phyloP scores from a whole-genome alignment of 2,113 vertebrate genomes.

The Ibidorhyncha struthersii region DNA sequence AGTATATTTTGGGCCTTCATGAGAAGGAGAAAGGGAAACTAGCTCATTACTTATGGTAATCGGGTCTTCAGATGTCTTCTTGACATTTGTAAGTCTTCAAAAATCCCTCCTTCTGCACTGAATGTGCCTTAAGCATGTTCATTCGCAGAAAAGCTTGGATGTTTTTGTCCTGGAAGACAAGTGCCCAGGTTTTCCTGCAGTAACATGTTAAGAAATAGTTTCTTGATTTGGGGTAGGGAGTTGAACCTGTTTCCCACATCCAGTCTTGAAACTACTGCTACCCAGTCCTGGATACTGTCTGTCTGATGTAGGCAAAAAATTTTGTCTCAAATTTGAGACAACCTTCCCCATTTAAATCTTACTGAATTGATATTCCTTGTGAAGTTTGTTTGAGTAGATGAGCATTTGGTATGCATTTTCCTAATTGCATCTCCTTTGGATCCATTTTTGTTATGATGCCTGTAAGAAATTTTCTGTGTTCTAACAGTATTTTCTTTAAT shows the following conservation, averaged over 20 bases:
- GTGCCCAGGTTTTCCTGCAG: rapidly evolving
- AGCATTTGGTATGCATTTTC: background rate
- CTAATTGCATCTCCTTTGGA: background rate
- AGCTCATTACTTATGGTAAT: background rate
- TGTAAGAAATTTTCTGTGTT: background rate
- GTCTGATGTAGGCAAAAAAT: background rate
- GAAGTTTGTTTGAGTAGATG: background rate
- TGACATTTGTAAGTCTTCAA: background rate
- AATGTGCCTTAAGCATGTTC: background rate
- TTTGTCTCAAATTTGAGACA: background rate
- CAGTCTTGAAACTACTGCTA: background rate
- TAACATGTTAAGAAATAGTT: background rate
- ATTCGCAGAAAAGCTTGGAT: background rate
- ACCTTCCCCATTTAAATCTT: background rate
- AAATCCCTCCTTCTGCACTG: background rate
- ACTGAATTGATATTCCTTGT: background rate
- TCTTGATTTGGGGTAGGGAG: background rate
- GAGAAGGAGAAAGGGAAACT: background rate
- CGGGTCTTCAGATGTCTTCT: background rate
- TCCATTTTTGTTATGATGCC: background rate
- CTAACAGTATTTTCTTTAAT: background rate
- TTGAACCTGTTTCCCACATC: background rate
- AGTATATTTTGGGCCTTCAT: background rate
- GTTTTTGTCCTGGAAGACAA: background rate
- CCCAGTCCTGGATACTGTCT: background rate